These are phyloP conservation scores for Hirtodrosophila duncani DNA, from an alignment of 2,888 invertebrate species.

Conservation along the genomic window DNA sequence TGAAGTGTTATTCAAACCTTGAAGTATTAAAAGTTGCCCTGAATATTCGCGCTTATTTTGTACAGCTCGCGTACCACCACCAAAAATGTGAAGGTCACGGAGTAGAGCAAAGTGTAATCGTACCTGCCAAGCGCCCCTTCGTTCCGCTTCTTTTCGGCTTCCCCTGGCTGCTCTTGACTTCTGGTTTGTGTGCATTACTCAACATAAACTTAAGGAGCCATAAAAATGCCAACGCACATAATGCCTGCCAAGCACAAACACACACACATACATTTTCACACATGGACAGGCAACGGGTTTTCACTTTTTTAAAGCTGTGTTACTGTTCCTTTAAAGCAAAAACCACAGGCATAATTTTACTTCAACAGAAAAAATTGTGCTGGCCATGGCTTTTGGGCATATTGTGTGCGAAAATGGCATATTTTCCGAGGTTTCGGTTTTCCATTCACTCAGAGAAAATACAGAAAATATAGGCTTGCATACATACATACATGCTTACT, in stretches of 20 bases:
- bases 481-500: background rate
- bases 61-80: too few species aligned
- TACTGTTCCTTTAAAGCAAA: slow-evolving; percentile 27
- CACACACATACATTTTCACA: slow-evolving; percentile 43
- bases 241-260: slow-evolving; percentile 29
- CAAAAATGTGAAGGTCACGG: too few species aligned
- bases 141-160: slow-evolving; percentile 21
- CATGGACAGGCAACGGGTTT: slow-evolving; percentile 53
- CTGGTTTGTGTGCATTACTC: slow-evolving; percentile 42
- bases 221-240: slow-evolving; percentile 56
- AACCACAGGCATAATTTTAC: slow-evolving; percentile 8
- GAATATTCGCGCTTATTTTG: too few species aligned
- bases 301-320: slow-evolving; percentile 19
- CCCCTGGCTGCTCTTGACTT: slow-evolving; percentile 13
- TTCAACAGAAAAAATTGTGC: slow-evolving; percentile 5
- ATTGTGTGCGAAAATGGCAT: slow-evolving; percentile 39
- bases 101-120: too few species aligned
- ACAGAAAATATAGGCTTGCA: background rate
- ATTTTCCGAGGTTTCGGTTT: slow-evolving; percentile 15
- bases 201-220: slow-evolving; percentile 60
- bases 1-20: too few species aligned
- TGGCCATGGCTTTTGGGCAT: slow-evolving; percentile 31
- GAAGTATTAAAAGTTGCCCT: too few species aligned
- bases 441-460: slow-evolving; percentile 13
- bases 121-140: too few species aligned